Percentiles rank a stretch among this genome's conserved stretches.
These are phyloP conservation scores for Apocrypta bakeri DNA, from an alignment of 1,140 invertebrate genomes.

Conservation along the genomic window DNA sequence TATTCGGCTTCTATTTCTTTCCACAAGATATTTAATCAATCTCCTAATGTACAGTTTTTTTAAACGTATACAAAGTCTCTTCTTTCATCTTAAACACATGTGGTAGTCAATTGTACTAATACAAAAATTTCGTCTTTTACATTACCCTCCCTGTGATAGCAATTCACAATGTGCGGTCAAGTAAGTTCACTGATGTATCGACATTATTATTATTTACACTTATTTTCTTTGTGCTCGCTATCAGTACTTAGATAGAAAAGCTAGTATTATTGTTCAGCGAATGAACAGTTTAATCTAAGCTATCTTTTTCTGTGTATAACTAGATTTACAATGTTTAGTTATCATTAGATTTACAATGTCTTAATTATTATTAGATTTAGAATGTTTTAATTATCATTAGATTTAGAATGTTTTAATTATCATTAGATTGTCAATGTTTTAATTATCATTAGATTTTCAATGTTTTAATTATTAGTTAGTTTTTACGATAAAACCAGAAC, in stretches of 20 bases:
- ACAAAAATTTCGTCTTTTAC: constrained; percentile 52
- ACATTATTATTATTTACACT: neutral
- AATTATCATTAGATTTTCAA: no score
- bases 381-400: no score
- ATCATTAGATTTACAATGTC: no score
- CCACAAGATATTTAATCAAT: neutral
- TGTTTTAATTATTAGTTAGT: no score
- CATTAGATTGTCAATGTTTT: no score
- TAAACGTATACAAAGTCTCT: neutral
- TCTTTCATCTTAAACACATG: neutral
- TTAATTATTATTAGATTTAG: no score
- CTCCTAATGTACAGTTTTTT: neutral
- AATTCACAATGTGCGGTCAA: constrained; percentile 78
- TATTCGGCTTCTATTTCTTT: neutral
- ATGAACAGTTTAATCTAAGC: no score
- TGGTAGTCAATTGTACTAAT: constrained; percentile 25
- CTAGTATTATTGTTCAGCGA: no score
- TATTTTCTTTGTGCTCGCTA: neutral
- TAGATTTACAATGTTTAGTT: no score
- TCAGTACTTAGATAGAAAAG: no score
- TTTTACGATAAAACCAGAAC: no score
- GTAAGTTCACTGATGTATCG: constrained; percentile 70
- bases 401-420: no score
- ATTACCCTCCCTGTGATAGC: constrained; percentile 66
- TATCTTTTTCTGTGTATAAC: neutral